Evolutionary conservation across 2,888 invertebrate genomes (phyloP).

Genomic region (Drosophila flavopinicola): DNA sequence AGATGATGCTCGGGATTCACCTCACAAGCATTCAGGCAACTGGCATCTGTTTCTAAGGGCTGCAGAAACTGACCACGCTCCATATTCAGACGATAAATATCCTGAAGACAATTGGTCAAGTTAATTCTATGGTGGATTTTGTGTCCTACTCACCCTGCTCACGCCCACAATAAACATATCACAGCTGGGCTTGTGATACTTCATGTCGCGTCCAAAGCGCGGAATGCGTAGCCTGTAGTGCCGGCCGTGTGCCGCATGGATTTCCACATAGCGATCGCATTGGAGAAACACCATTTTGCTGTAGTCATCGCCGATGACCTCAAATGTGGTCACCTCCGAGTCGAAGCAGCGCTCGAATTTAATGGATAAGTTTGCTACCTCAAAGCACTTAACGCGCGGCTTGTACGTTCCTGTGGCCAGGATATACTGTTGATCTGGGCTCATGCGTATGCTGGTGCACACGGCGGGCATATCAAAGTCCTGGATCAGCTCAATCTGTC

Average conservation of each 20-base stretch:
- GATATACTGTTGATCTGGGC: conserved; percentile 96
- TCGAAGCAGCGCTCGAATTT: conserved; percentile 99
- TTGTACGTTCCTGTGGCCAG: conserved; percentile 98
- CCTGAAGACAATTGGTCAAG: conserved; percentile 85
- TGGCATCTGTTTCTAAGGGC: conserved; percentile 91
- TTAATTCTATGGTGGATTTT: background rate
- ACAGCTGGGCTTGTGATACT: conserved; percentile 94
- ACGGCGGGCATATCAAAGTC: conserved; percentile 99
- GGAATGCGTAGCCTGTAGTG: conserved; percentile 96
- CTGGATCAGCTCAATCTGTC: conserved; percentile 97
- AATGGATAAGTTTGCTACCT: conserved; percentile 96
- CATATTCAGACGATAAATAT: conserved; percentile 97
- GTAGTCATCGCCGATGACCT: conserved; percentile 97
- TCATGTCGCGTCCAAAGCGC: conserved; percentile 96
- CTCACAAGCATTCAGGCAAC: conserved; percentile 91
- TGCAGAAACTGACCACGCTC: conserved; percentile 97
- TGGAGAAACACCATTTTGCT: conserved; percentile 94
- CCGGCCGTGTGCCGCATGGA: conserved; percentile 96
- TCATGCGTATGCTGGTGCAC: conserved; percentile 92
- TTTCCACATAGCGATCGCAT: conserved; percentile 95
- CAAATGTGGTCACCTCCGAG: conserved; percentile 97
- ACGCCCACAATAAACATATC: conserved; percentile 97
- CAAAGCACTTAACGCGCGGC: conserved; percentile 97
- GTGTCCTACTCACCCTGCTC: conserved; percentile 87
- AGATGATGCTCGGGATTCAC: conserved; percentile 96